These are phyloP conservation scores for Nasonia giraulti DNA, from an alignment of 1,140 invertebrate genomes.

Conservation along the genomic window DNA sequence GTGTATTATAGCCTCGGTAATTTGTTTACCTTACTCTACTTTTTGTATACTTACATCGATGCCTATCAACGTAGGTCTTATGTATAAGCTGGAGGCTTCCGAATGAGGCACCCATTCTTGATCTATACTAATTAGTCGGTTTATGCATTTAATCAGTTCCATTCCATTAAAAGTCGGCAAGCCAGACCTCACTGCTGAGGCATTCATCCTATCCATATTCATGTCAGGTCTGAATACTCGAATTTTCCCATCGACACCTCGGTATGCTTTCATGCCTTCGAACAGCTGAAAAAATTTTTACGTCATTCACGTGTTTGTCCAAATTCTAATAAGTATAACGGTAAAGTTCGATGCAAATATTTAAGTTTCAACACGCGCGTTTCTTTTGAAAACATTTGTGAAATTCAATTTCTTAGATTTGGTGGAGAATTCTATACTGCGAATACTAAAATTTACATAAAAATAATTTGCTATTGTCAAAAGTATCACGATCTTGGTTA, in stretches of 20 bases:
- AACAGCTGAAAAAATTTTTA: constrained; percentile 85
- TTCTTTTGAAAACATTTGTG: neutral
- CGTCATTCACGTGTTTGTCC: neutral
- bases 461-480: neutral
- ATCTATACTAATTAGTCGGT: constrained; percentile 92
- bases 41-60: constrained; percentile 89
- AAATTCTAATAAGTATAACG: constrained; percentile 16
- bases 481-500: constrained; percentile 42
- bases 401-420: neutral
- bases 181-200: constrained; percentile 87
- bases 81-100: constrained; percentile 92
- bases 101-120: constrained; percentile 98
- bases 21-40: neutral
- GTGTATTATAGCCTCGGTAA: constrained; percentile 18
- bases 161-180: constrained; percentile 92
- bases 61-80: constrained; percentile 96
- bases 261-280: constrained; percentile 98
- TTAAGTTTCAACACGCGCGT: no score
- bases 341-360: no score
- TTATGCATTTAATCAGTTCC: constrained; percentile 92
- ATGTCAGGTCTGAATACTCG: constrained; percentile 95
- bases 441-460: constrained; percentile 15
- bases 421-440: constrained; percentile 16
- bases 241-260: constrained; percentile 94
- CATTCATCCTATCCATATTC: constrained; percentile 96